phyloP scores from a whole-genome alignment of 1,140 invertebrate genomes.

The Elymnias hypermnestra region DNA sequence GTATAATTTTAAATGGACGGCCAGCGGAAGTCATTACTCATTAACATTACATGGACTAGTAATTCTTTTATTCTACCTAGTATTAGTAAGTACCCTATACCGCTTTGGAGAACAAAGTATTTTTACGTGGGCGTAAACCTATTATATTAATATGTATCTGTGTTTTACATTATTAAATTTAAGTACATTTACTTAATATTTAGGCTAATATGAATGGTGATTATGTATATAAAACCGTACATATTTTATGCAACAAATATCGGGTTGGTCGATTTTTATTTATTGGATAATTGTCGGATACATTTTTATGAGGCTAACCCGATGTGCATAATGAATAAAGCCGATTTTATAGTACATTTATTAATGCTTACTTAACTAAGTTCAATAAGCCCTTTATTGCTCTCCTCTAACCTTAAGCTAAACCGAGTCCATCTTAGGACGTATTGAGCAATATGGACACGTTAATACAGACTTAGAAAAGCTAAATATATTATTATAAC shows the following conservation, averaged over 20 bases:
- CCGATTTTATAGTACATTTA: slow-evolving; percentile 6
- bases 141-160: slow-evolving; percentile 30
- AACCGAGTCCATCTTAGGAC: slow-evolving; percentile 55
- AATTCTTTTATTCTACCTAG: slow-evolving; percentile 74
- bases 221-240: slow-evolving; percentile 1
- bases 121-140: slow-evolving; percentile 50
- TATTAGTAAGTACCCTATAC: slow-evolving; percentile 75
- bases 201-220: slow-evolving; percentile 5
- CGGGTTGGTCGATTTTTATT: too few relatives aligned
- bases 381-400: slow-evolving; percentile 57
- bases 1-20: slow-evolving; percentile 23
- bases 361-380: slow-evolving; percentile 35
- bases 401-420: slow-evolving; percentile 64
- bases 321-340: too few relatives aligned
- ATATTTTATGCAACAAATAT: not conserved
- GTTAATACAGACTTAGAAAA: slow-evolving; percentile 49
- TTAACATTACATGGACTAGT: slow-evolving; percentile 73
- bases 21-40: slow-evolving; percentile 57
- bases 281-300: too few relatives aligned
- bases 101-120: slow-evolving; percentile 69
- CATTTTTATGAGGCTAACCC: too few relatives aligned
- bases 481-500: slow-evolving; percentile 36
- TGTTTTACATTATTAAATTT: slow-evolving; percentile 42
- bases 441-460: slow-evolving; percentile 72
- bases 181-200: slow-evolving; percentile 41